Evolutionary conservation across 1,140 invertebrate species (phyloP), one percentile per base, ranked within the genome.

Genomic region (Vollenhovia emeryi): DNA sequence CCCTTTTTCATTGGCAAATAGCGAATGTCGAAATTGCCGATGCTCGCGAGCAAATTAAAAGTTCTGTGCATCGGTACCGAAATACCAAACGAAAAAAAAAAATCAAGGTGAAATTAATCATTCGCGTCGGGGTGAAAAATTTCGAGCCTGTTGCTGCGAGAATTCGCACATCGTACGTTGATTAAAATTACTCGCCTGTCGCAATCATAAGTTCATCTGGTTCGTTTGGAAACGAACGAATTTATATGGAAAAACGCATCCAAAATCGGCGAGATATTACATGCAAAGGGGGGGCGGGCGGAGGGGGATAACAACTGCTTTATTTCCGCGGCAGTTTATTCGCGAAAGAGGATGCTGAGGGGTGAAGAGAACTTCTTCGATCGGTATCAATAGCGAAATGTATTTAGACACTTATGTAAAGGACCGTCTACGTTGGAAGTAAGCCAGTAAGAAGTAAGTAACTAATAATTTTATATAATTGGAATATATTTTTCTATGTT

Each of bases 1-100:
- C 27, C 36, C n/a, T n/a, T 71, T 71, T 82, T 82, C 36, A 73
- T 82, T 73, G 78, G 78, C 78, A 82, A 82, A 82, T 45, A 73
- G 50, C 27, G 50, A 71, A 73, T 82, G 59, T 82, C 50, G 50
- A 82, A 82, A 82, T 71, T 82, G 78, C 66, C 78, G 24, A 68
- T 59, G 52, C 43, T 73, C 78, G 78, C 78, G 78, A 82, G 50
- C 52, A 82, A 82, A 82, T 82, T 73, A 82, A 82, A 82, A 82
- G 66, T 59, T 57, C 36, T 21, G 55, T 73, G 18, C 36, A 33
- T 13, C 18, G 62, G 24, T 71, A 43, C 52, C 36, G 43, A 82
- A 82, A 73, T 57, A 73, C 13, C 24, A 73, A 80, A 73, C 18
- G 71, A n/a, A n/a, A 80, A 80, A 74, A 76, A 74, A 71, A 59